Base-by-base conservation (phyloP, 1,140 invertebrate species). In the Phthorimaea operculella region DNA sequence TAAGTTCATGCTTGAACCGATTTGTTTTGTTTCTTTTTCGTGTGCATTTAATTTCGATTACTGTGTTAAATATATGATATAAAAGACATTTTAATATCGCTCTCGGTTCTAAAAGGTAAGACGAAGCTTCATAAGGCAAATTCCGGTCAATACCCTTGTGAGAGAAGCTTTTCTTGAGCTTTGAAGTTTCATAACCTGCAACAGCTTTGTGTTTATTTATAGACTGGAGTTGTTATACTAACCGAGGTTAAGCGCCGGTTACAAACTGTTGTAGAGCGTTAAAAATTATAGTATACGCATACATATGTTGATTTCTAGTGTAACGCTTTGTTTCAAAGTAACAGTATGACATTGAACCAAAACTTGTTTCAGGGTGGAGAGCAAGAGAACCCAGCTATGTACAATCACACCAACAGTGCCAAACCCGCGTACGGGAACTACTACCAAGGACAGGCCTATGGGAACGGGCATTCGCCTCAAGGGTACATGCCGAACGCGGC, bases 371-470 rank as follows among this genome's bases (percentile, higher is more conserved):
- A 84, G 79, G 77, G 82, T 55, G 76, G 79, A 54, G 82, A 85
- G 64, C 77, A 80, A 75, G 82, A 85, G 59, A 81, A 66, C 52
- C 80, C 67, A 71, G 62, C 76, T 10, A 85, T 85, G 72, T 85
- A 76, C 60, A 85, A 85, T 64, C 82, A 85, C 56, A 75, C 70
- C 14, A 82, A 79, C 65, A 71, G 47, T 63, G 47, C 77, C 42
- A 85, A 82, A 54, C 53, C 82, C 18, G 72, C 82, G 54, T 90
- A 90, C 79, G 87, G 88, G 55, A 89, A 88, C 50, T 90, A 90
- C 60, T 90, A 89, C 56, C 89, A 89, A 52, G 88, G 89, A 42
- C 86, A 88, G 55, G 81, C 83, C 21, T 83, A 83, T 70, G 83
- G 80, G n/a, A 82, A 84, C 72, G 80, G 77, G 21, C 82, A 82